Evolutionary conservation across 2,113 vertebrate species (phyloP).

Genomic region (Pluvianellus socialis): DNA sequence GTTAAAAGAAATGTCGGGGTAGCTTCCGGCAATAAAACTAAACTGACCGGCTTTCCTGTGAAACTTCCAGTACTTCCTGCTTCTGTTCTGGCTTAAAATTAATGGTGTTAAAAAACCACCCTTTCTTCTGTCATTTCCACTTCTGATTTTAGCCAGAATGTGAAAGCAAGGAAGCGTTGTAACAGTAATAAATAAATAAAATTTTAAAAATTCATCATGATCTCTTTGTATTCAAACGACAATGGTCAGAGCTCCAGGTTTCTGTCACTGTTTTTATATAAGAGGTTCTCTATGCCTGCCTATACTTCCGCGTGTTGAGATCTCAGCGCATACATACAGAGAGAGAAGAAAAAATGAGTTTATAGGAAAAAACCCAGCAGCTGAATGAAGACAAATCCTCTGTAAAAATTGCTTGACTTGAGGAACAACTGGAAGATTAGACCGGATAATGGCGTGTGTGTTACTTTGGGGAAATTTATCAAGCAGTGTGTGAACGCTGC

Average conservation of each 20-base stretch:
- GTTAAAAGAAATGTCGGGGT: not conserved
- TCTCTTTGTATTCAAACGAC: not conserved
- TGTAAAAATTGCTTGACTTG: not conserved
- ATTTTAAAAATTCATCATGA: not conserved
- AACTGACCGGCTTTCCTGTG: constrained; percentile 19
- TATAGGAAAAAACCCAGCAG: not conserved
- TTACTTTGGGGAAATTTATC: not conserved
- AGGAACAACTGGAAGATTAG: not conserved
- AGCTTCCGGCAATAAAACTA: not conserved
- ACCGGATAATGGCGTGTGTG: rapidly evolving
- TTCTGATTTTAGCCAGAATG: not conserved
- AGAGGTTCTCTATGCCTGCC: not conserved
- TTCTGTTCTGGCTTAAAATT: constrained; percentile 31
- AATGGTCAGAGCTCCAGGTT: not conserved
- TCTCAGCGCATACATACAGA: rapidly evolving
- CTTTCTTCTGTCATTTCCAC: constrained; percentile 18
- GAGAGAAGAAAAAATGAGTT: not conserved
- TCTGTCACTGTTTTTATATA: not conserved
- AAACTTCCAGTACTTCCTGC: constrained; percentile 31
- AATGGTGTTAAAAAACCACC: not conserved
- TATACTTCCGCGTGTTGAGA: not conserved
- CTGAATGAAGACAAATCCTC: not conserved
- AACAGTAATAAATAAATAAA: not conserved
- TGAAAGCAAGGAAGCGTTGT: not conserved
- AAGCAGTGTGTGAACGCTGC: not conserved